Percentiles rank a stretch among this genome's conserved stretches.
phyloP scores from a whole-genome alignment of 2,113 vertebrate genomes.

The Pseudois nayaur region DNA sequence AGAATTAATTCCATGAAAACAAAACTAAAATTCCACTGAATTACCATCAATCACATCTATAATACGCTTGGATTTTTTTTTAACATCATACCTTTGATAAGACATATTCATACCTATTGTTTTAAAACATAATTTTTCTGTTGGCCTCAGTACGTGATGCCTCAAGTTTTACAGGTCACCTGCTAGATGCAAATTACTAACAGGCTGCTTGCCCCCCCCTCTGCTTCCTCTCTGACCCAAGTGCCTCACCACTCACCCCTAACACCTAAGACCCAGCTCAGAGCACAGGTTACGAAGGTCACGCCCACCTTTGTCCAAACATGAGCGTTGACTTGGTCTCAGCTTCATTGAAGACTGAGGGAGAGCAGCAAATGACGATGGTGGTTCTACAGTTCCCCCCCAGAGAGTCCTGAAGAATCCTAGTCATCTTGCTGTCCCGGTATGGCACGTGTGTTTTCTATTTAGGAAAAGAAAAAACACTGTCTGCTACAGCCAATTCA shows the following conservation, averaged over 20 bases:
- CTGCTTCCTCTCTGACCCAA: neutral
- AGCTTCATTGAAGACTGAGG: slow-evolving; percentile 92
- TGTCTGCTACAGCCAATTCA: neutral
- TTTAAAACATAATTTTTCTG: neutral
- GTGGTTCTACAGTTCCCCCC: slow-evolving; percentile 96
- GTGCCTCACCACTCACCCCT: neutral
- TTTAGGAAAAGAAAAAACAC: neutral
- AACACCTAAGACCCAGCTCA: neutral
- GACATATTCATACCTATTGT: neutral
- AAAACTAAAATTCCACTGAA: neutral
- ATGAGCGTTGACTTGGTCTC: slow-evolving; percentile 96
- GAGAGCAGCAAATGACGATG: slow-evolving; percentile 96
- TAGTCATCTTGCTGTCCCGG: slow-evolving; percentile 97
- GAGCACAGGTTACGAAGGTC: neutral
- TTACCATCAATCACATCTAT: neutral
- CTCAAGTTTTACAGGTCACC: neutral
- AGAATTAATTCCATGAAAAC: neutral
- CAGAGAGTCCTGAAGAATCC: slow-evolving; percentile 95
- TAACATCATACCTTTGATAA: neutral
- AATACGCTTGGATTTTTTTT: too few relatives aligned
- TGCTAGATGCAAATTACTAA: neutral
- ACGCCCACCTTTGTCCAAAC: slow-evolving; percentile 93
- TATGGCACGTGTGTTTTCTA: slow-evolving; percentile 96
- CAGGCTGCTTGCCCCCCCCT: neutral
- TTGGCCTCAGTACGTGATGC: neutral